These are phyloP conservation scores for Nettapus auritus DNA, from an alignment of 2,113 vertebrate species.

Conservation along the genomic window DNA sequence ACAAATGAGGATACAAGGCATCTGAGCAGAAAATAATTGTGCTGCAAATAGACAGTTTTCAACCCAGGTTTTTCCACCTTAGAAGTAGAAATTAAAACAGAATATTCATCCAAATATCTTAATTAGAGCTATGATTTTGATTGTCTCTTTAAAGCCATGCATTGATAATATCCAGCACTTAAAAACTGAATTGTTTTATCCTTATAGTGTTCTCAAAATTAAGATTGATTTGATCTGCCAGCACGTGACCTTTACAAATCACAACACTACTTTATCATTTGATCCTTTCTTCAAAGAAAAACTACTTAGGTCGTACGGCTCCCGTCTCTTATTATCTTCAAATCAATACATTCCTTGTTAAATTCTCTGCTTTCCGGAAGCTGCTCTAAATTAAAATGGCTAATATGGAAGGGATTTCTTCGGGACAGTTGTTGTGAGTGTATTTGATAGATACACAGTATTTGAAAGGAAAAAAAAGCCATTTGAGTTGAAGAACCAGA, in stretches of 20 bases:
- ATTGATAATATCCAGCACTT: conserved; percentile 16
- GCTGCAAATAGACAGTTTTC: not conserved
- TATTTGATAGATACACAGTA: conserved; percentile 24
- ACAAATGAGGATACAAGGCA: not conserved
- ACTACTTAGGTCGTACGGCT: conserved; percentile 17
- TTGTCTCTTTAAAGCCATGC: not conserved
- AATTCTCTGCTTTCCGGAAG: not conserved
- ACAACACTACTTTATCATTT: conserved; percentile 28
- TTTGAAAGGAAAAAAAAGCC: not conserved
- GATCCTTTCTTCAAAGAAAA: conserved; percentile 47
- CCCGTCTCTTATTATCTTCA: conserved; percentile 53
- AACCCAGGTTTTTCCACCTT: not conserved
- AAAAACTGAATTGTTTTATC: not conserved
- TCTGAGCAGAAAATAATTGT: not conserved
- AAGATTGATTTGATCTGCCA: conserved; percentile 50
- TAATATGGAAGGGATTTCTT: conserved; percentile 19
- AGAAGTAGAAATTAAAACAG: not conserved
- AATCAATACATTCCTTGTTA: conserved; percentile 70
- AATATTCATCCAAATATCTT: not conserved
- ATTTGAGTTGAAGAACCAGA: conserved; percentile 43
- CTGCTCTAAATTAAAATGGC: not conserved
- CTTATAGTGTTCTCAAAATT: conserved; percentile 10
- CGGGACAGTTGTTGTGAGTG: conserved; percentile 13
- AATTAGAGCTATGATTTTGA: not conserved
- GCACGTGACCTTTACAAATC: conserved; percentile 42